phyloP scores from a whole-genome alignment of 2,797 vertebrate species.

The Acomys russatus region DNA sequence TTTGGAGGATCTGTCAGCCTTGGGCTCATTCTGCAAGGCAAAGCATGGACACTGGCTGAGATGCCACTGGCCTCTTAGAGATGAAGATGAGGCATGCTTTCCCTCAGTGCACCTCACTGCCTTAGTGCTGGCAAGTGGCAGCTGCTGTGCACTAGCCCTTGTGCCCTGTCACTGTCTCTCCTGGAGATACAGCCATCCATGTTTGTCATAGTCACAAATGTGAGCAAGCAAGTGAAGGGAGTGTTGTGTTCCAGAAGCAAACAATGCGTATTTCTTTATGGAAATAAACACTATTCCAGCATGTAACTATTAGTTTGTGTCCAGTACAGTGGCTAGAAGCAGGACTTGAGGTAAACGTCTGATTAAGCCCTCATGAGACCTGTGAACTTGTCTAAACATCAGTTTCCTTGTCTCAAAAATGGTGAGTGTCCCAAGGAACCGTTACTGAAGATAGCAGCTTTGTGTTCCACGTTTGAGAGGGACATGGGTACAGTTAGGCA shows the following conservation, averaged over 20 bases:
- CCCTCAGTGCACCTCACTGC: background rate
- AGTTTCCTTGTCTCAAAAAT: conserved; percentile 49
- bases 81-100: background rate
- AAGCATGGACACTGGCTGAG: background rate
- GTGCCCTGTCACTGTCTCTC: background rate
- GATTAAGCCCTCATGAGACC: background rate
- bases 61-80: conserved; percentile 1
- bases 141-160: background rate
- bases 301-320: background rate
- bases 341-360: background rate
- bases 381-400: conserved; percentile 33
- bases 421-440: background rate
- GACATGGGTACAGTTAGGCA: conserved; percentile 25
- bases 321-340: background rate
- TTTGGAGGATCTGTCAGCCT: conserved; percentile 20
- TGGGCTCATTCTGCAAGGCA: conserved; percentile 45
- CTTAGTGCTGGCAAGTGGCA: background rate
- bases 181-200: background rate
- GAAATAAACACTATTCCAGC: background rate
- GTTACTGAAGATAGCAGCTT: background rate
- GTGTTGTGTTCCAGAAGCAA: background rate
- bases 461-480: background rate
- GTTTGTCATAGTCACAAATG: conserved; percentile 27
- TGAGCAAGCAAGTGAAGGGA: background rate
- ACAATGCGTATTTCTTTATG: conserved; percentile 7